These are phyloP conservation scores for Notoglanidium macrostoma DNA, from an alignment of 2,797 vertebrate genomes.

Conservation along the genomic window DNA sequence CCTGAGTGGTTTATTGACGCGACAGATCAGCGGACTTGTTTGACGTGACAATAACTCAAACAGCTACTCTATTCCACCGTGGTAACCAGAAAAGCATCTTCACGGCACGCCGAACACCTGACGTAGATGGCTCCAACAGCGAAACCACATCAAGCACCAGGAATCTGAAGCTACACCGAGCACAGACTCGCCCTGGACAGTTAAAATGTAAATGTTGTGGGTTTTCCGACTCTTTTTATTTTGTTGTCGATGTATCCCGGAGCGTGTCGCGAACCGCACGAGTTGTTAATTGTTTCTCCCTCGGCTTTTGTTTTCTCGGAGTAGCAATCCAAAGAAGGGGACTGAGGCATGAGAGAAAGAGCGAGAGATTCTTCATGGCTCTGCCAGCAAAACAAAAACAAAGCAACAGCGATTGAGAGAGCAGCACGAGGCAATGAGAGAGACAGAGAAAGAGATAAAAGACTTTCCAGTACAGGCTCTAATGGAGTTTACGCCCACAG, in stretches of 20 bases:
- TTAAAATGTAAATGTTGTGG: background rate
- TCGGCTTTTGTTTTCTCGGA: background rate
- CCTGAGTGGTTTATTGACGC: background rate
- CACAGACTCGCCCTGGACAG: background rate
- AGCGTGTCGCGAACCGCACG: background rate
- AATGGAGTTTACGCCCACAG: constrained; percentile 51
- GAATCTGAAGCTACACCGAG: background rate
- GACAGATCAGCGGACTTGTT: background rate
- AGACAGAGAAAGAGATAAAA: constrained; percentile 43
- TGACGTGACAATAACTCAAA: too few relatives aligned
- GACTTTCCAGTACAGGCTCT: constrained; percentile 39
- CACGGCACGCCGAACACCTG: background rate
- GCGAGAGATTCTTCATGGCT: constrained; percentile 46
- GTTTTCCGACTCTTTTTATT: too few relatives aligned
- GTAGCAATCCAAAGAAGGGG: constrained; percentile 5
- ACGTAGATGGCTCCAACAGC: background rate
- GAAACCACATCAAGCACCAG: background rate
- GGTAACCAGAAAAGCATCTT: background rate
- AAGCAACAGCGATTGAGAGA: constrained; percentile 3
- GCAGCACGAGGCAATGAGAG: background rate
- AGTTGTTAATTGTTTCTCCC: background rate
- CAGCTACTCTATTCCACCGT: background rate
- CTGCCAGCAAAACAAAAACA: constrained; percentile 18
- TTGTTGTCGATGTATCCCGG: background rate
- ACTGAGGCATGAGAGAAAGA: constrained; percentile 46